Evolutionary conservation across 2,888 invertebrate genomes (phyloP), one percentile per base, ranked within the genome.

Genomic region (Hirtodrosophila alboralis): DNA sequence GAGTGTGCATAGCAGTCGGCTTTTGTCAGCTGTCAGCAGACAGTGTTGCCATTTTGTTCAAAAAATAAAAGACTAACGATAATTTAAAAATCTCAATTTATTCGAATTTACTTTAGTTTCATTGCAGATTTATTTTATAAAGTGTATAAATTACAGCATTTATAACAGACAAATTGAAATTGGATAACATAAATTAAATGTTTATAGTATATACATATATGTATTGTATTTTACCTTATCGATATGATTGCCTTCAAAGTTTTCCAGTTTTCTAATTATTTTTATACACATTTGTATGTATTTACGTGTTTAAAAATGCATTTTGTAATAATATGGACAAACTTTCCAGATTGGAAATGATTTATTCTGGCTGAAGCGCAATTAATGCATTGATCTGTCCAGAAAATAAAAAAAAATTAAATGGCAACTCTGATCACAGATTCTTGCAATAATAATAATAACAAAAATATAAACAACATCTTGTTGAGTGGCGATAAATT

Each of bases 401-500:
- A 36, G 8, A 21, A 18, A 1, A 36, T 2, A 23, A 23, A 23
- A 23, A 23, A 6, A 23, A 14, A 7, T 14, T 10, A 23, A 14
- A 26, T 34, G 10, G 31, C 9, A 38, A n/a, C 27, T 26, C 16
- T 38, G 48, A 13, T 21, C 8, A 13, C 6, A 16, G 8, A 4
- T 23, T 4, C 7, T 23, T 23, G 23, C 23, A 23, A 6, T 8
- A 7, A n/a, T 10, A 28, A 16, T 8, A n/a, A n/a, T 13, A 7
- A 13, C 18, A 30, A 10, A 9, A 30, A 30, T 9, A 8, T 31
- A 0, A 8, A 30, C n/a, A 3, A 12, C 52, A 18, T 27, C n/a
- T 10, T 26, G 1, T 54, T 31, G 31, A 33, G 16, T 18, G 53
- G 49, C 18, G 21, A 31, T 38, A 28, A 28, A 34, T 59, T 48